These are phyloP conservation scores for Pao palembangensis DNA, from an alignment of 2,113 vertebrate genomes.

Conservation along the genomic window DNA sequence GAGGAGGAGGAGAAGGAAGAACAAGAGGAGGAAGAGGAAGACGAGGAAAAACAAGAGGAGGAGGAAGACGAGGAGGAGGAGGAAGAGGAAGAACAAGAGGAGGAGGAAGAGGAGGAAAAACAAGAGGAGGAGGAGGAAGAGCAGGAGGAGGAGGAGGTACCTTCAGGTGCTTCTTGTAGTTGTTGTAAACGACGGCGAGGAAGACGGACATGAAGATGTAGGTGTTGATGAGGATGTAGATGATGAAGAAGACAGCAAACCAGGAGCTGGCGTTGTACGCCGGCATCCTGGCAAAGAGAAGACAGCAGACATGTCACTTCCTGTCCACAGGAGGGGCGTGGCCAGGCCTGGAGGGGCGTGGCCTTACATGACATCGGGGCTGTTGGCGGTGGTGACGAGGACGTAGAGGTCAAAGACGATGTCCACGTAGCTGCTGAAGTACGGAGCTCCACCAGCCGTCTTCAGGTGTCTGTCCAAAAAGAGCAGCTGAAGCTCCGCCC, in stretches of 20 bases:
- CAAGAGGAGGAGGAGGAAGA: neutral
- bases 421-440: conserved; percentile 86
- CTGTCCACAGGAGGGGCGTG: neutral
- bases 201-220: conserved; percentile 98
- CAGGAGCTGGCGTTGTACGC: conserved; percentile 83
- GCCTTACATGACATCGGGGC: conserved; percentile 88
- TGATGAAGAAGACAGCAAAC: conserved; percentile 87
- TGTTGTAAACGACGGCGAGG: conserved; percentile 94
- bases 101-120: too few species aligned
- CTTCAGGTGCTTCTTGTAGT: conserved; percentile 94
- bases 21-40: too few species aligned
- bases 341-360: neutral
- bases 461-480: conserved; percentile 73
- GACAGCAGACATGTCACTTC: conserved; percentile 6
- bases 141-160: conserved; percentile 53
- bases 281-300: conserved; percentile 82
- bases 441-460: conserved; percentile 77
- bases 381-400: conserved; percentile 91
- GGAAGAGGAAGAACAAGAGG: too few species aligned
- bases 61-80: too few species aligned
- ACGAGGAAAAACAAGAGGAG: too few species aligned
- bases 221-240: conserved; percentile 89
- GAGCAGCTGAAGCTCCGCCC: too few species aligned
- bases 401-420: conserved; percentile 89
- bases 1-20: too few species aligned